These are phyloP conservation scores for Byasa hedistus DNA, from an alignment of 2,888 invertebrate genomes.

Conservation along the genomic window DNA sequence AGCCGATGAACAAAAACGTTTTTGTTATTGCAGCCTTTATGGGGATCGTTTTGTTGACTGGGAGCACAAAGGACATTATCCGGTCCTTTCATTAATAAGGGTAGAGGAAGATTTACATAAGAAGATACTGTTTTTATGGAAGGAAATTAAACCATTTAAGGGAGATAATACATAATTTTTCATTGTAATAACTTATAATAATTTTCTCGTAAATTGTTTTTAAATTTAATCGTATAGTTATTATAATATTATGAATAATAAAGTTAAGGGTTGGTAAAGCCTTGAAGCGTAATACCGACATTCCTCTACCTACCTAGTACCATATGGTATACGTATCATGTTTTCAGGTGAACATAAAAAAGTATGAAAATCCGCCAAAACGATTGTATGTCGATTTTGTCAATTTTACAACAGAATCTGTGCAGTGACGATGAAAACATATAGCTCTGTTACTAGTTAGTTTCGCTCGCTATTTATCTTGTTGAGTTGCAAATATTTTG, in stretches of 20 bases:
- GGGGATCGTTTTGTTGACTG: slow-evolving; percentile 15
- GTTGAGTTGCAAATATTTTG: not conserved
- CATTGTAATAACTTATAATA: not conserved
- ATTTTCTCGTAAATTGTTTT: not conserved
- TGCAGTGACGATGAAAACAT: too few relatives aligned
- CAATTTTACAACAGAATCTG: too few relatives aligned
- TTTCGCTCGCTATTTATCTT: not conserved
- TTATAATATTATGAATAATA: too few relatives aligned
- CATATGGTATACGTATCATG: too few relatives aligned
- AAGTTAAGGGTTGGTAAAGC: too few relatives aligned
- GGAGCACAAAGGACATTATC: slow-evolving; percentile 3
- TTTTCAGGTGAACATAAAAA: too few relatives aligned
- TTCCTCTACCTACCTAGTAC: too few relatives aligned
- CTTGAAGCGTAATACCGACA: too few relatives aligned
- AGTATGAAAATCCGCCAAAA: too few relatives aligned
- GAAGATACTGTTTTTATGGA: not conserved
- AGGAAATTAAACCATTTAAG: not conserved
- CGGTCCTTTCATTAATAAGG: slow-evolving; percentile 8
- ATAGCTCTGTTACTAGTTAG: not conserved
- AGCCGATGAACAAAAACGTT: slow-evolving; percentile 18
- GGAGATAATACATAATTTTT: not conserved
- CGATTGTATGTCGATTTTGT: too few relatives aligned
- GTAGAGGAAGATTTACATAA: slow-evolving; percentile 13
- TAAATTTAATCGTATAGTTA: not conserved
- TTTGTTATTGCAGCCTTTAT: slow-evolving; percentile 23